A percentile compares a stretch with the other conserved stretches of the same genome.
These are phyloP conservation scores for Malachius bipustulatus DNA, from an alignment of 2,888 invertebrate species.

Conservation along the genomic window DNA sequence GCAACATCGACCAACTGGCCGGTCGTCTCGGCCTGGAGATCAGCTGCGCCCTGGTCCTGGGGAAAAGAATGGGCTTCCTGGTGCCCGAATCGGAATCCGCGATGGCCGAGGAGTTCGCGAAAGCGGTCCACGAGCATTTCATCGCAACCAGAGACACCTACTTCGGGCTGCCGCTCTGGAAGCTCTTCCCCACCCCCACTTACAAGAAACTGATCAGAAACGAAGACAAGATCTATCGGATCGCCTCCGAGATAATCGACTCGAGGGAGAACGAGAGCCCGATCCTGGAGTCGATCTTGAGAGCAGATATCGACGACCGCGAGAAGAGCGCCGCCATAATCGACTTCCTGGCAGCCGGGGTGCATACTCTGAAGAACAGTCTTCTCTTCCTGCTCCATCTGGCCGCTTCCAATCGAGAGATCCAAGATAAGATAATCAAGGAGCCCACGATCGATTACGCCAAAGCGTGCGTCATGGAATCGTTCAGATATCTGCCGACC, in stretches of 20 bases:
- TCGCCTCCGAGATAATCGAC: slow-evolving; percentile 64
- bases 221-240: slow-evolving; percentile 65
- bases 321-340: slow-evolving; percentile 78
- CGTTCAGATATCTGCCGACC: slow-evolving; percentile 62
- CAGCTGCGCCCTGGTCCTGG: slow-evolving; percentile 67
- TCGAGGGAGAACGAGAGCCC: slow-evolving; percentile 48
- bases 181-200: slow-evolving; percentile 58
- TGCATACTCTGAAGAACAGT: slow-evolving; percentile 78
- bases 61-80: slow-evolving; percentile 66
- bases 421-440: slow-evolving; percentile 52
- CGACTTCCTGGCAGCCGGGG: slow-evolving; percentile 78
- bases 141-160: slow-evolving; percentile 68
- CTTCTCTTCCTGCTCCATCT: slow-evolving; percentile 65
- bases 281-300: slow-evolving; percentile 64
- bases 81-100: slow-evolving; percentile 31
- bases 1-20: slow-evolving; percentile 58
- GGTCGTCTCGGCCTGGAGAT: slow-evolving; percentile 72
- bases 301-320: slow-evolving; percentile 58
- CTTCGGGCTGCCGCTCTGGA: slow-evolving; percentile 74
- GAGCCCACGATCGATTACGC: slow-evolving; percentile 47
- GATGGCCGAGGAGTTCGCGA: slow-evolving; percentile 50
- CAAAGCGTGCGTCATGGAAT: slow-evolving; percentile 66
- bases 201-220: slow-evolving; percentile 59
- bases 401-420: slow-evolving; percentile 54
- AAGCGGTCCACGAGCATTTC: slow-evolving; percentile 68